Evolutionary conservation across 2,113 vertebrate species (phyloP), one percentile per base, ranked within the genome.

Genomic region (Syngnathus scovelli): DNA sequence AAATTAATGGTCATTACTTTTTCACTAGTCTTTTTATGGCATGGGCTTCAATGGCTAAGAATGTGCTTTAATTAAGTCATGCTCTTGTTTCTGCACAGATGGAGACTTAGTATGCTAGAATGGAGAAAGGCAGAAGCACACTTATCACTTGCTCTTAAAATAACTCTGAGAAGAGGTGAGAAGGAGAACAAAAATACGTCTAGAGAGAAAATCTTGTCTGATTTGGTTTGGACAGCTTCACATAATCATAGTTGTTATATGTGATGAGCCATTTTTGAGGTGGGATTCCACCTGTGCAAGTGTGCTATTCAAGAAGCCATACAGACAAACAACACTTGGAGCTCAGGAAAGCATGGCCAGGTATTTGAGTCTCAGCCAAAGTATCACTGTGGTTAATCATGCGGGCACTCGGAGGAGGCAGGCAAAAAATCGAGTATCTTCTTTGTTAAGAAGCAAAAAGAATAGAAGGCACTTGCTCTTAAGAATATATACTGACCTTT

Each of bases 71-170:
- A 72, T 72, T 74, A 76, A 71, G 79, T 41, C n/a, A 77, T 68
- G 75, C 66, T 69, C 69, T 67, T 76, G 64, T 72, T 79, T 85
- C 69, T 66, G 56, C 63, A 38, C 5, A 67, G 54, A 63, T 19
- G 41, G 68, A 81, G 55, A 75, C 80, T 71, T 83, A 27, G 52
- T 23, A 75, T 85, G 71, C 77, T 84, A 72, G 70, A 77, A 73
- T 76, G 78, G 76, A 75, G 79, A 59, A 69, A 87, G 83, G 68
- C 81, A 81, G 74, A 77, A 78, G 77, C 72, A 85, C 59, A 76
- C 72, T 87, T 89, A 85, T 81, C 85, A 78, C 88, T 77, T 78
- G 69, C 43, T 82, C 91, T 81, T 51, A 84, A 91, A 90, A 91
- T 91, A 91, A 78, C 81, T 83, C 62, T 44, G 51, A 39, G 66